Evolutionary conservation across 2,113 vertebrate genomes (phyloP), one percentile per base, ranked within the genome.

Genomic region (Ondatra zibethicus): DNA sequence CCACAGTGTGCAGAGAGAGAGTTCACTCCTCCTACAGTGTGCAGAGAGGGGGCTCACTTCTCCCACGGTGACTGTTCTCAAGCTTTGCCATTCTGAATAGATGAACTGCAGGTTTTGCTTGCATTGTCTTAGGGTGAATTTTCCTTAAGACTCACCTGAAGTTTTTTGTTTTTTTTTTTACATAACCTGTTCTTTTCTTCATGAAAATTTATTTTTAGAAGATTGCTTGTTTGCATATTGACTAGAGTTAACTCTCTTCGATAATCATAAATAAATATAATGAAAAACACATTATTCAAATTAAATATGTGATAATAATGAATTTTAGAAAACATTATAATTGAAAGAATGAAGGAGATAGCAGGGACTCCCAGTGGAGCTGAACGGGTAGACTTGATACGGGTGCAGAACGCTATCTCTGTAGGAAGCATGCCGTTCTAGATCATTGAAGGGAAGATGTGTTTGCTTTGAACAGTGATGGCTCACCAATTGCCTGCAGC

Each of bases 161-260:
- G 3, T 66, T 84, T 33, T 29, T 88, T 85, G 4, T 33, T 61
- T 61, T 7, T 21, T 36, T 52, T 25, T 76, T 80, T 88, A 27
- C 50, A 61, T 78, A 95, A 88, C 55, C 72, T 47, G 16, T 13
- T 23, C 1, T 85, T 75, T 88, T 73, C 3, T 75, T 92, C 61
- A n/a, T 29, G 19, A 73, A 66, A 65, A 75, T 63, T 93, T 93
- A 90, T 84, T 93, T 93, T 92, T 58, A 9, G 27, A 21, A 47
- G 47, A 21, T 39, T 88, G 29, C 11, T 82, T 93, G 88, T 81
- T 58, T 81, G 1, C 77, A 45, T 73, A 42, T 65, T 89, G 68
- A 86, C 87, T 88, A 88, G 82, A 9, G 39, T 47, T 73, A 61
- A 25, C 17, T 17, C 33, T 92, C 27, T 50, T 72, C 23, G 88